A percentile compares a stretch with the other conserved stretches of the same genome.
Conservation (phyloP, 2,888 invertebrate genomes). For the Epicampocera succincta region DNA sequence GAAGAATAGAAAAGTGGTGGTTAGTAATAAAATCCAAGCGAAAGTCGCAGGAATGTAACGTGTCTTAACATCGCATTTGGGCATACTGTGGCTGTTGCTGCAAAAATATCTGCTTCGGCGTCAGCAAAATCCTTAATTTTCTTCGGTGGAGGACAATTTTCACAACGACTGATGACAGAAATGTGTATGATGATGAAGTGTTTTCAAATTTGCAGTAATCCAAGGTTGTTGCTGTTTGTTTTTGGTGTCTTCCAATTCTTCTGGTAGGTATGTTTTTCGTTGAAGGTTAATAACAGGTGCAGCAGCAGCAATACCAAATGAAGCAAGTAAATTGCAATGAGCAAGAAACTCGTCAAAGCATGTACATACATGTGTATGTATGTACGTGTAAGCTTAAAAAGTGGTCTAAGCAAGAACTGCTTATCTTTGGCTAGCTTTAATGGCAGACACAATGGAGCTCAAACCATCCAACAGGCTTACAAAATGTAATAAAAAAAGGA, state of each 20-base stretch:
- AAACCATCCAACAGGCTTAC: conserved; percentile 33
- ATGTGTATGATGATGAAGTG: conserved; percentile 32
- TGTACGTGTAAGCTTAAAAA: too few relatives aligned
- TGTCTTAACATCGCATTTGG: conserved; percentile 98
- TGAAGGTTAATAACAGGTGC: conserved; percentile 60
- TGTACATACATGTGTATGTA: too few relatives aligned
- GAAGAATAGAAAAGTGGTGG: conserved; percentile 97
- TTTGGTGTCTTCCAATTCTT: not conserved
- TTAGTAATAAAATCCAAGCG: conserved; percentile 97
- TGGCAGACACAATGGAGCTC: conserved; percentile 57
- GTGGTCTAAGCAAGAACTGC: conserved; percentile 25
- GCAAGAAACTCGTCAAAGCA: conserved; percentile 13
- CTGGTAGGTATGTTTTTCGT: conserved; percentile 11
- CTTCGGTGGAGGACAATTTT: conserved; percentile 13
- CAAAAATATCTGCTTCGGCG: conserved; percentile 35
- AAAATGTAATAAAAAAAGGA: conserved; percentile 26
- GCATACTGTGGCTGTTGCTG: conserved; percentile 84
- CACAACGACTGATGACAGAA: conserved; percentile 37
- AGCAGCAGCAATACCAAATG: conserved; percentile 21
- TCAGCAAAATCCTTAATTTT: not conserved
- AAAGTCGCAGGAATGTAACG: conserved; percentile 98
- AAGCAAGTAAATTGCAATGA: conserved; percentile 8
- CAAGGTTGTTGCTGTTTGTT: conserved; percentile 48
- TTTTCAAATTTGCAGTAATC: conserved; percentile 56
- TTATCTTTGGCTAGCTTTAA: conserved; percentile 36